Evolutionary conservation across 2,888 invertebrate genomes (phyloP), one percentile per base, ranked within the genome.

Genomic region (Athetis lepigone): DNA sequence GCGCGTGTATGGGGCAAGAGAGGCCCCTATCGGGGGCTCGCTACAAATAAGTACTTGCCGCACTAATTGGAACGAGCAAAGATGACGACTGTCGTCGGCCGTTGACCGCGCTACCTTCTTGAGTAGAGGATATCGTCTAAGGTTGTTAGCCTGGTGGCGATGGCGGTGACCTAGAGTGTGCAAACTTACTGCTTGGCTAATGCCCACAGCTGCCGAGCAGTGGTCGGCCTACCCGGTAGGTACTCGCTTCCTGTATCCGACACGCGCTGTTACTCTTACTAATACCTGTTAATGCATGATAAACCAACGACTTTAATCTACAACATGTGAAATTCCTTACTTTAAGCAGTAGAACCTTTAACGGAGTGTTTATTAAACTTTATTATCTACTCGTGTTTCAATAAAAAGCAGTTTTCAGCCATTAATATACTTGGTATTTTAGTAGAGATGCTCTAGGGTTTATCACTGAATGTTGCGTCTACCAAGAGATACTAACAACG

Each of bases 81-180:
- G 83, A 87, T 85, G 89, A 87, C 86, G 87, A 83, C 78, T 78
- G 60, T 49, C 70, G 62, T 60, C 86, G 91, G 92, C 91, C 91
- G 87, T 79, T 86, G 92, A 91, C 91, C 91, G 88, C 80, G 81
- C 77, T 84, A 79, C 84, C 87, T 87, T 79, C 83, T 81, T 81
- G 77, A 86, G 81, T 81, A 83, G 71, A 85, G 79, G 83, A 77
- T 78, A 82, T 77, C 75, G 76, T 60, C 70, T 77, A 79, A 89
- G 88, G 90, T 90, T 88, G 88, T 86, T 90, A 86, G 83, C 88
- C 86, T 79, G 70, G 46, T 70, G 66, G 60, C 67, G 64, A 50
- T 62, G 58, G 62, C 71, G 70, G 50, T 60, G 68, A 60, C 59
- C 62, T 47, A 59, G 37, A 50, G 54, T 55, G 23, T 55, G 29